Conservation (phyloP, 2,888 invertebrate species). For the Scaptomyza reducta region DNA sequence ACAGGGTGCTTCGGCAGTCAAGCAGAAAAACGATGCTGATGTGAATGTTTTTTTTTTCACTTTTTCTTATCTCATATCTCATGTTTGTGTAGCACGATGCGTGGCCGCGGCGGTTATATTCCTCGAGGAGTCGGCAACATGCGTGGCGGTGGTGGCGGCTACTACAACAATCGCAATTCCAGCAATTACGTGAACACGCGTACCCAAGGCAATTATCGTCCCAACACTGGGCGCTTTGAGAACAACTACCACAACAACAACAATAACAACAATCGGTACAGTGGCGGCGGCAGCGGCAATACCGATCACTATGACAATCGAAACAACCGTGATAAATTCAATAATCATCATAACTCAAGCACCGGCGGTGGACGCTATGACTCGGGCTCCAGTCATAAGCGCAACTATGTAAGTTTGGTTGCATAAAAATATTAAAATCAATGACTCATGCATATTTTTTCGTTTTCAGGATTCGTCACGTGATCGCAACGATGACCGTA, state of each 20-base stretch:
- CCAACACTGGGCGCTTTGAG: constrained; percentile 75
- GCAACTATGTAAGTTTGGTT: constrained; percentile 79
- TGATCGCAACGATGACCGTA: constrained; percentile 82
- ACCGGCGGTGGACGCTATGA: constrained; percentile 78
- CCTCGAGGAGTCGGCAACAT: constrained; percentile 5
- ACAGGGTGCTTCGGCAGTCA: constrained; percentile 36
- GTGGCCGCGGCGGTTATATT: constrained; percentile 72
- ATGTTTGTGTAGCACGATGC: constrained; percentile 64
- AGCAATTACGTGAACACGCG: constrained; percentile 80
- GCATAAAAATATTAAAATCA: constrained; percentile 1
- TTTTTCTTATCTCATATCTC: no score
- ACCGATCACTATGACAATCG: constrained; percentile 70
- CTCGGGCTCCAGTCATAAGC: constrained; percentile 76
- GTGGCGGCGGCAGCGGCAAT: constrained; percentile 55
- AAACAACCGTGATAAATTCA: constrained; percentile 70
- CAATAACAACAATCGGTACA: constrained; percentile 74
- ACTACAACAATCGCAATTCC: constrained; percentile 72
- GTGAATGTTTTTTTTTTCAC: not conserved
- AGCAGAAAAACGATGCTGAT: not conserved
- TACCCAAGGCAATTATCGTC: constrained; percentile 79
- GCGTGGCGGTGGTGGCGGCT: constrained; percentile 72
- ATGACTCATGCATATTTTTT: constrained; percentile 2
- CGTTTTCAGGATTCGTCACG: constrained; percentile 78
- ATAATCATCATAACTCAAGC: constrained; percentile 66
- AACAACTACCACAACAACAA: constrained; percentile 71